Percentiles rank a stretch among this genome's conserved stretches.
These are phyloP conservation scores for Micromys minutus DNA, from an alignment of 2,113 vertebrate species.

Conservation along the genomic window DNA sequence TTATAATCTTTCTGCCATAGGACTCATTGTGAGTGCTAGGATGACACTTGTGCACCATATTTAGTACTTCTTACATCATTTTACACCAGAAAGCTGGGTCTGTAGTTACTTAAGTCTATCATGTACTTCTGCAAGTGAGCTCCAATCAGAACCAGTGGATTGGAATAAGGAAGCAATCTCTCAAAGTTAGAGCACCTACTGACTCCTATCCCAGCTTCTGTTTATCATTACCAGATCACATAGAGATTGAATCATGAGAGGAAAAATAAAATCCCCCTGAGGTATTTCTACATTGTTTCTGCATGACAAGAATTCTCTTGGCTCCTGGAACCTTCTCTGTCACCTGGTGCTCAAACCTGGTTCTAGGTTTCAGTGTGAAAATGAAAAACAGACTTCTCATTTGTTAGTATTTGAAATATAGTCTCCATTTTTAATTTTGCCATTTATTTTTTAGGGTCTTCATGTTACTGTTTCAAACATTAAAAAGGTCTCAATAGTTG, in stretches of 20 bases:
- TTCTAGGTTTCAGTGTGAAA: not conserved
- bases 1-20: not conserved
- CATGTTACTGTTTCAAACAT: not conserved
- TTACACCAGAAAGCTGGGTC: not conserved
- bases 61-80: not conserved
- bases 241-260: not conserved
- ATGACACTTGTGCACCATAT: not conserved
- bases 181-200: not conserved
- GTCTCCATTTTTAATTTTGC: not conserved
- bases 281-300: not conserved
- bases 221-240: not conserved
- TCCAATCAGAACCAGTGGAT: not conserved
- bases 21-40: not conserved
- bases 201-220: not conserved
- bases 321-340: not conserved
- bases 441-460: slow-evolving; percentile 15
- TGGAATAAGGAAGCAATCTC: not conserved
- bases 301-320: not conserved
- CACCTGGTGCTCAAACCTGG: not conserved
- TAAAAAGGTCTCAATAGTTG: not conserved
- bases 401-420: not conserved
- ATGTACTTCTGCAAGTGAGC: not conserved
- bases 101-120: slow-evolving; percentile 11
- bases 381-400: not conserved
- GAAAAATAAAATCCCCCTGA: not conserved